A percentile compares a stretch with the other conserved stretches of the same genome.
Conservation (phyloP, 2,797 vertebrate species). For the Dicrostonyx torquatus region DNA sequence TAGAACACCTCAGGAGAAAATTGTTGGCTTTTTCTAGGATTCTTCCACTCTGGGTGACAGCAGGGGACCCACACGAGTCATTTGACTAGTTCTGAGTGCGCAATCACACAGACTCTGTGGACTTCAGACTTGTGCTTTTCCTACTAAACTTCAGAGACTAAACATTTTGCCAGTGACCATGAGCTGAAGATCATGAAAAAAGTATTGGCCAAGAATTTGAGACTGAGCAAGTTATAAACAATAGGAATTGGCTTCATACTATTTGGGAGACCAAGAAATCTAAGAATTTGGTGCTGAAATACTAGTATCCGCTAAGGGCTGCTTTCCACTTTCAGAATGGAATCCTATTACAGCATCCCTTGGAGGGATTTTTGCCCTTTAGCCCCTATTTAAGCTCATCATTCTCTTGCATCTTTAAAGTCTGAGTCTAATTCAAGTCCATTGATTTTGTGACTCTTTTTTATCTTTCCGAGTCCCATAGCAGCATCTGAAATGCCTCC, state of each 20-base stretch:
- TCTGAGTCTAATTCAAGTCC: conserved; percentile 45
- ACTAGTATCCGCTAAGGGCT: background rate
- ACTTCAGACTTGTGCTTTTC: background rate
- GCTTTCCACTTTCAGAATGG: background rate
- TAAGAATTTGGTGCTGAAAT: background rate
- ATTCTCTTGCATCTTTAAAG: background rate
- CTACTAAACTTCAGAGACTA: background rate
- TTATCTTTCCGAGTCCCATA: background rate
- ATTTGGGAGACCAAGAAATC: background rate
- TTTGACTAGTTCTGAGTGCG: background rate
- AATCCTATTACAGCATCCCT: background rate
- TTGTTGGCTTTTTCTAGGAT: background rate
- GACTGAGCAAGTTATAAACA: background rate
- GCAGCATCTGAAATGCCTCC: background rate
- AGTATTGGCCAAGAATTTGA: background rate
- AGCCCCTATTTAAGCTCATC: background rate
- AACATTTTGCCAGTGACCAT: background rate
- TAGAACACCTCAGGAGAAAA: background rate
- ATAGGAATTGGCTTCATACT: background rate
- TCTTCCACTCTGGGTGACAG: background rate
- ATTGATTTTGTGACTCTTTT: conserved; percentile 12
- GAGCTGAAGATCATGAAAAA: background rate
- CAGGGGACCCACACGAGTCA: background rate
- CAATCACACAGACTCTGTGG: background rate
- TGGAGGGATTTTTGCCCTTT: background rate